phyloP scores from a whole-genome alignment of 2,888 invertebrate species.

The Pocota personata region DNA sequence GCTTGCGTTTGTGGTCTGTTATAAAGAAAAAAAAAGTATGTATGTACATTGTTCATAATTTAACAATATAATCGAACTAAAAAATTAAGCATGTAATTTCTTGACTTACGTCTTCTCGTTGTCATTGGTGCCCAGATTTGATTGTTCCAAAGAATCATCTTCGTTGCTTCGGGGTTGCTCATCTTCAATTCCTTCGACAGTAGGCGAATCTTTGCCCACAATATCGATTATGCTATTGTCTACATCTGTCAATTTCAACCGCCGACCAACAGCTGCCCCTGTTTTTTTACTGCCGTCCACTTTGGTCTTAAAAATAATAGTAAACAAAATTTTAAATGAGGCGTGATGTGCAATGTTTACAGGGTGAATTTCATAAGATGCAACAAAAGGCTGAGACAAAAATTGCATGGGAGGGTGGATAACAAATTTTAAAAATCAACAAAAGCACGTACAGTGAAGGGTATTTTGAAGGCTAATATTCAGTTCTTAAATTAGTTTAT shows the following conservation, averaged over 20 bases:
- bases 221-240: conserved; percentile 13
- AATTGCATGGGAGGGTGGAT: not conserved
- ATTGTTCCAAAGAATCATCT: conserved; percentile 23
- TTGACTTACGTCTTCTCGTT: conserved; percentile 12
- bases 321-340: not conserved
- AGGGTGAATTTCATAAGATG: conserved; percentile 1
- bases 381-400: not conserved
- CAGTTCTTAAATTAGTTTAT: too few species aligned
- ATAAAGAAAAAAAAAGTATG: too few species aligned
- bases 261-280: conserved; percentile 4
- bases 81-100: conserved; percentile 2
- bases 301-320: conserved; percentile 12
- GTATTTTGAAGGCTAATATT: too few species aligned
- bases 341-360: not conserved
- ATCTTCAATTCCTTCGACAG: not conserved
- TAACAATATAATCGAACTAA: too few species aligned
- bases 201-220: too few species aligned
- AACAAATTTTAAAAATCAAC: too few species aligned
- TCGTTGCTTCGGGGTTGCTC: not conserved
- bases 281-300: conserved; percentile 18
- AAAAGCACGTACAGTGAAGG: too few species aligned
- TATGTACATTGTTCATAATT: not conserved
- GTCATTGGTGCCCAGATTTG: not conserved
- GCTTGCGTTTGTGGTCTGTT: too few species aligned
- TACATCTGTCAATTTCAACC: not conserved